Base-by-base conservation (phyloP, 1,140 invertebrate genomes). In the Harpegnathos saltator region DNA sequence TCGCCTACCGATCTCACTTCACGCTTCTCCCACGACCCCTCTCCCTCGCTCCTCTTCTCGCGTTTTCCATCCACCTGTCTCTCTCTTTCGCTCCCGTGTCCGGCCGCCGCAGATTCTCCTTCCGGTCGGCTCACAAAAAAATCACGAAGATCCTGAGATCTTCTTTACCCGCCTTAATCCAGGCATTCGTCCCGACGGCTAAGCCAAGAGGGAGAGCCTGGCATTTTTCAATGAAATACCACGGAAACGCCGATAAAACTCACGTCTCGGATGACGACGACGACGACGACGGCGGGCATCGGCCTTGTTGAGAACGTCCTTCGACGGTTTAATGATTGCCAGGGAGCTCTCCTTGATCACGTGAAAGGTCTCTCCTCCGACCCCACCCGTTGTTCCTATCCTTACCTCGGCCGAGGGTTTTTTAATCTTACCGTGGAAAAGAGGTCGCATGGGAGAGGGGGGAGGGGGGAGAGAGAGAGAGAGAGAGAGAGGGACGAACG, bases 131-230 rank as follows among this genome's bases (percentile, higher is more conserved):
- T 69, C 5, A 33, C 38, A 63, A 84, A 88, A n/a, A 83, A 89
- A 89, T 82, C 73, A 54, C 52, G 29, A 77, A 86, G 86, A 89
- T 88, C 82, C 63, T 66, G 87, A 86, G 89, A 89, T 89, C 87
- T 85, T 80, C 85, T 89, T 91, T 87, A 90, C 89, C 89, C 78
- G 80, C 83, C 89, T 89, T 92, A 92, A 93, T 91, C 91, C 89
- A 73, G 86, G 88, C 90, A 92, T 92, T 92, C 90, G 87, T 92
- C 91, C 38, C 63, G 50, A 12, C 68, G 50, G 29, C 44, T 17
- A 22, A 19, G 4, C 22, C 4, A n/a, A 52, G 52, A 72, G 38
- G 7, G 52, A 75, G 74, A 77, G 75, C 33, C 81, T 50, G 83
- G 61, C 80, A 89, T 90, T 90, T 90, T 90, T 90, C 88, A 90